A percentile compares a stretch with the other conserved stretches of the same genome.
These are phyloP conservation scores for Cyclophora albipunctata DNA, from an alignment of 2,888 invertebrate genomes.

Conservation along the genomic window DNA sequence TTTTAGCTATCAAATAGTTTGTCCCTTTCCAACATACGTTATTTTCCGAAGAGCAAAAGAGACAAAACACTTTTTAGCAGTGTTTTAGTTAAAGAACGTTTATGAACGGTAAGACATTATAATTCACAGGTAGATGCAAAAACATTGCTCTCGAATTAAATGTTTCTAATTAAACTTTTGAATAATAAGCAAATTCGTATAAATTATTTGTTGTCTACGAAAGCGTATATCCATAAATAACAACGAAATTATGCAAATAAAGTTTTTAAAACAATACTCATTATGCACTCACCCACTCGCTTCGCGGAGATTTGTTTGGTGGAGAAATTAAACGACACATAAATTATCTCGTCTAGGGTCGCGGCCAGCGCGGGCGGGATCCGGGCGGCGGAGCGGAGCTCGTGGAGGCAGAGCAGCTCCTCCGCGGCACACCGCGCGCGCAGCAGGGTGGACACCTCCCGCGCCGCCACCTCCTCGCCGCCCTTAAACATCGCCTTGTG, in stretches of 20 bases:
- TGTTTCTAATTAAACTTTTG: no score
- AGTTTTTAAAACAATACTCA: conserved; percentile 14
- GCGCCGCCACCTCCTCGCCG: conserved; percentile 31
- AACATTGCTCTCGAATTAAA: no score
- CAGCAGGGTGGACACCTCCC: conserved; percentile 57
- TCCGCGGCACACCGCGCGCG: conserved; percentile 61
- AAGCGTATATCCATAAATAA: neutral
- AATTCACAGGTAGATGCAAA: no score
- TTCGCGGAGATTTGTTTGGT: conserved; percentile 60
- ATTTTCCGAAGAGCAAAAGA: no score
- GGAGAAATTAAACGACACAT: conserved; percentile 81
- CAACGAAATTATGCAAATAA: neutral
- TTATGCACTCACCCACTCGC: conserved; percentile 57
- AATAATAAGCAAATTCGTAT: no score
- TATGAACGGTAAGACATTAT: no score
- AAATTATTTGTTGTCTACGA: neutral
- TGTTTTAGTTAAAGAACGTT: no score
- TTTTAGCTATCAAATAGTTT: no score
- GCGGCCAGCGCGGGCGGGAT: conserved; percentile 67
- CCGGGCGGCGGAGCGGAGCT: conserved; percentile 70
- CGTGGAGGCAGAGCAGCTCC: conserved; percentile 73
- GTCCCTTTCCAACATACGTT: no score
- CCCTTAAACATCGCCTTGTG: conserved; percentile 47
- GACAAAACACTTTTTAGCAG: no score
- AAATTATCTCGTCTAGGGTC: conserved; percentile 74